Conservation (phyloP, 2,888 invertebrate species). For the Drosophila cognata region DNA sequence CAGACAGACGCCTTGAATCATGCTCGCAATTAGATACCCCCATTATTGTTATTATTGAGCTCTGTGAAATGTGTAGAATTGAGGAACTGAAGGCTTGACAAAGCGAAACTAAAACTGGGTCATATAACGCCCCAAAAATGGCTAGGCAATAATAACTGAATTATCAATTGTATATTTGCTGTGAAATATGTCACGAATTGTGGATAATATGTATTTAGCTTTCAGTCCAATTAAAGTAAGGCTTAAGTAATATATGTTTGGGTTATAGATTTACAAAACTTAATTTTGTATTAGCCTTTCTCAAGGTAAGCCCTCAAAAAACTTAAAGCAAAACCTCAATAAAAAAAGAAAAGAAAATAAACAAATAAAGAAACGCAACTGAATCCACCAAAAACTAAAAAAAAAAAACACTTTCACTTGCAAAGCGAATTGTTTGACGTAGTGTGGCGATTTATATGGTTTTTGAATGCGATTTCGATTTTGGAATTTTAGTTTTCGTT, state of each 20-base stretch:
- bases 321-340: slow-evolving; percentile 8
- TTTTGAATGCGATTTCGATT: slow-evolving; percentile 35
- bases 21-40: slow-evolving; percentile 35
- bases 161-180: slow-evolving; percentile 20
- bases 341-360: slow-evolving; percentile 31
- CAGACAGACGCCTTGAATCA: slow-evolving; percentile 29
- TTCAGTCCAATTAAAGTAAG: slow-evolving; percentile 15
- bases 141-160: slow-evolving; percentile 15
- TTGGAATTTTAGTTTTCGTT: slow-evolving; percentile 19
- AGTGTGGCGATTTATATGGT: slow-evolving; percentile 7
- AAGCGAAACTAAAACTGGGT: slow-evolving; percentile 52
- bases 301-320: slow-evolving; percentile 40
- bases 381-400: slow-evolving; percentile 3
- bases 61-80: slow-evolving; percentile 37
- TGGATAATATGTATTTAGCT: slow-evolving; percentile 39
- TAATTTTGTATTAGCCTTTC: slow-evolving; percentile 49
- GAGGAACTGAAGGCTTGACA: slow-evolving; percentile 38
- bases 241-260: background rate
- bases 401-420: slow-evolving; percentile 67
- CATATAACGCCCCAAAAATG: slow-evolving; percentile 52
- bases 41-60: slow-evolving; percentile 33
- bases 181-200: slow-evolving; percentile 61
- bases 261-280: slow-evolving; percentile 4
- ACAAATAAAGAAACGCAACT: slow-evolving; percentile 28
- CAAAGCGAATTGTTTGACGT: slow-evolving; percentile 17